Base-by-base conservation (phyloP, 2,888 invertebrate species). In the Philereme transversata region DNA sequence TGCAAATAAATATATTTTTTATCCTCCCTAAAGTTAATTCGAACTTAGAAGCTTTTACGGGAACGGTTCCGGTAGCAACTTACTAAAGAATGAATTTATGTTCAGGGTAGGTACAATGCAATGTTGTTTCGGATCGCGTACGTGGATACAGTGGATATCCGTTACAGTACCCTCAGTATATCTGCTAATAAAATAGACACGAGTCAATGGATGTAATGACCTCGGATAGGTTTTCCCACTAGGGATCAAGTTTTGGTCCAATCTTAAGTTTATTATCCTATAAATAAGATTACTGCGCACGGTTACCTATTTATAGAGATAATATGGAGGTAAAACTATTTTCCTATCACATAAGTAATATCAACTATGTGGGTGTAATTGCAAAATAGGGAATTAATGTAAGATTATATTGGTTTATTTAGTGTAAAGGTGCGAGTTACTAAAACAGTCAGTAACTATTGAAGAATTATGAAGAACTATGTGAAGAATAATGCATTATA, bases 231-330 rank as follows among this genome's bases (percentile, higher is more conserved):
- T 73, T 69, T 69, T 70, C 65, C 68, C 78, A 67, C 64, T 54
- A 54, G 75, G 72, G 79, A 74, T 73, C 72, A 76, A 74, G 78
- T 74, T 78, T 77, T 77, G 75, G 76, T 74, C 71, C 74, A 79
- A 79, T 78, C 79, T 77, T 74, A 78, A 76, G 72, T 79, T 79
- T 79, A 79, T 75, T 79, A 76, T 73, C 78, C 73, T 60, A 68
- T 70, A 70, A 70, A 68, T 65, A 65, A 63, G 45, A 65, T 51
- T 62, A 62, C 64, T 65, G 62, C 52, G 50, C 57, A 44, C 44
- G 58, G 55, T 56, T 50, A 61, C 52, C 58, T 58, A 49, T 51
- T 53, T 57, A 64, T 51, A 49, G 53, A 51, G 45, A 45, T 49
- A 49, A 48, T 62, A 43, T 50, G 38, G 52, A 47, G 35, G 11